These are phyloP conservation scores for Conger conger DNA, from an alignment of 2,113 vertebrate genomes.

Conservation along the genomic window DNA sequence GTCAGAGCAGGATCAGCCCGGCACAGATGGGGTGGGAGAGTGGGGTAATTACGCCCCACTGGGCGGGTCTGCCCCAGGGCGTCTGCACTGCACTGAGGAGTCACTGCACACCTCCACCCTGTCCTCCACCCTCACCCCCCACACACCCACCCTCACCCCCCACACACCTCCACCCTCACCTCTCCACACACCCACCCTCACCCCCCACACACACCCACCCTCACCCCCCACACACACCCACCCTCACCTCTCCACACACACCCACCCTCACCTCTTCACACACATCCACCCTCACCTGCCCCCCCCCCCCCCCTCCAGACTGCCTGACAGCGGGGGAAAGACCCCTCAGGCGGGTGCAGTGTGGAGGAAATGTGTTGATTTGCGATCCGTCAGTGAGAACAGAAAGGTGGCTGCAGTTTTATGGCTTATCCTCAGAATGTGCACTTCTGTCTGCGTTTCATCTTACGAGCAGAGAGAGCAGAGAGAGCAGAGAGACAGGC, in stretches of 20 bases:
- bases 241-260: too few species aligned
- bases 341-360: neutral
- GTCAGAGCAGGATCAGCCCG: neutral
- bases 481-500: neutral
- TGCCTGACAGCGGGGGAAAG: conserved; percentile 2
- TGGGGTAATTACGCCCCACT: conserved; percentile 5
- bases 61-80: conserved; percentile 10
- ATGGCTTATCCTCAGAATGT: neutral
- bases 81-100: conserved; percentile 21
- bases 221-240: too few species aligned
- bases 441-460: neutral
- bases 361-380: neutral
- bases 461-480: neutral
- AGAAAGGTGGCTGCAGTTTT: conserved; percentile 21
- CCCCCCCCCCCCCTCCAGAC: neutral
- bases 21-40: neutral
- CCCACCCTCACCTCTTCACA: too few species aligned
- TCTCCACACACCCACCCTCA: too few species aligned
- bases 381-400: conserved; percentile 21
- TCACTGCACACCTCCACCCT: conserved; percentile 17
- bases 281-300: too few species aligned
- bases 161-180: too few species aligned
- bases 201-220: too few species aligned
- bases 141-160: too few species aligned
- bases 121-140: too few species aligned